Base-by-base conservation (phyloP, 2,113 vertebrate genomes). In the Pelecanus crispus region DNA sequence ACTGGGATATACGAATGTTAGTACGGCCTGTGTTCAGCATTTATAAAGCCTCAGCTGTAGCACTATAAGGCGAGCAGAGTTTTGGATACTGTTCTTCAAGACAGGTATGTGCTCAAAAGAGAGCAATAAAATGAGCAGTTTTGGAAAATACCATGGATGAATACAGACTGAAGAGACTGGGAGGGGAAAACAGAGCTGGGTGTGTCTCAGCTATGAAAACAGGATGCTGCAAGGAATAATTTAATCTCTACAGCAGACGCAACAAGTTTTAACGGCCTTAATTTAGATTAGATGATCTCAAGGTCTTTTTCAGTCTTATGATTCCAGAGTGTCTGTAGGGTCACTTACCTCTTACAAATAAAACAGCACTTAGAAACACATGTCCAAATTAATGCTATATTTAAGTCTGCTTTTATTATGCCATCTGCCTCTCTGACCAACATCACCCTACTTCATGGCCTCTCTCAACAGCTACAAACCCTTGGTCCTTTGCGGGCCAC, bases 201-300 rank as follows among this genome's bases (percentile, higher is more conserved):
- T 86, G 93, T 96, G 87, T 72, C 87, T 65, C 36, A 88, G 42
- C 83, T 77, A 88, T 29, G 45, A 96, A 97, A 96, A 96, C 95
- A 92, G 92, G 85, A 97, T 93, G 92, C 93, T 96, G 81, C 62
- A 92, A 96, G 87, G 88, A 96, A 73, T 96, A 77, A 96, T 94
- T 94, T 95, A 78, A 94, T 95, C 78, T 96, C 87, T 82, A 28
- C 19, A 85, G 90, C 70, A 96, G 94, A 91, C 73, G 84, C 53
- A 95, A 79, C 73, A 94, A 85, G 13, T 87, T 93, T 82, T 85
- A 96, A 95, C 5, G 4, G 74, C 82, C 87, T 91, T 73, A 90
- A 93, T 92, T 96, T 90, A 96, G 81, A 95, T 82, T 62, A 82
- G 70, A 94, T 96, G 92, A 97, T 93, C 85, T 92, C 87, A 94